Conservation (phyloP, 2,888 invertebrate species). For the Dicycla oo region DNA sequence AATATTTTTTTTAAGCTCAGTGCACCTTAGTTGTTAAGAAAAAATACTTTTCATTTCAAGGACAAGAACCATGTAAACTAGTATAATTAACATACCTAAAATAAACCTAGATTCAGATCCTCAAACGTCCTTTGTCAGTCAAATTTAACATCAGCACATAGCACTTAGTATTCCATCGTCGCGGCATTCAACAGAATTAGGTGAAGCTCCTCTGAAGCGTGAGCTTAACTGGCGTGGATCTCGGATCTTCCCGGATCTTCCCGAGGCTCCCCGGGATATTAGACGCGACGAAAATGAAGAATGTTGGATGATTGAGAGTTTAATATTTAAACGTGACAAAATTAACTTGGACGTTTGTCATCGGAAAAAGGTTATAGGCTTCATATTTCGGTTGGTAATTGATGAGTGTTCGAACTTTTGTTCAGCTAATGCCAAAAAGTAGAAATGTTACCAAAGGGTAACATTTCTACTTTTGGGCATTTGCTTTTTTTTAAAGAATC, state of each 20-base stretch:
- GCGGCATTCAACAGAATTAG: constrained; percentile 35
- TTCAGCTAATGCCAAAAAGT: too few relatives aligned
- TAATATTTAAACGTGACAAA: constrained; percentile 7
- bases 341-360: background rate
- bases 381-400: background rate
- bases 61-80: background rate
- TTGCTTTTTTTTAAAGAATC: too few relatives aligned
- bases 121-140: constrained; percentile 22
- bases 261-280: too few relatives aligned
- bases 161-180: constrained; percentile 32
- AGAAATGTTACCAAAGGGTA: too few relatives aligned
- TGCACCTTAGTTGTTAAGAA: too few relatives aligned
- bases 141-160: constrained; percentile 18
- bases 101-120: constrained; percentile 29
- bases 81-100: constrained; percentile 9
- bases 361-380: background rate
- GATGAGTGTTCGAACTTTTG: too few relatives aligned
- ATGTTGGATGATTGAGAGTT: background rate
- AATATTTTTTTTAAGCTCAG: too few relatives aligned
- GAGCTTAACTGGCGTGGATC: constrained; percentile 11
- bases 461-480: too few relatives aligned
- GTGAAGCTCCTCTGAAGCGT: constrained; percentile 30
- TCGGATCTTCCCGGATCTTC: constrained; percentile 20
- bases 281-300: constrained; percentile 9
- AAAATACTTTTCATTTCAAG: too few relatives aligned